Base-by-base conservation (phyloP, 2,113 vertebrate genomes). In the Dasypus novemcinctus region DNA sequence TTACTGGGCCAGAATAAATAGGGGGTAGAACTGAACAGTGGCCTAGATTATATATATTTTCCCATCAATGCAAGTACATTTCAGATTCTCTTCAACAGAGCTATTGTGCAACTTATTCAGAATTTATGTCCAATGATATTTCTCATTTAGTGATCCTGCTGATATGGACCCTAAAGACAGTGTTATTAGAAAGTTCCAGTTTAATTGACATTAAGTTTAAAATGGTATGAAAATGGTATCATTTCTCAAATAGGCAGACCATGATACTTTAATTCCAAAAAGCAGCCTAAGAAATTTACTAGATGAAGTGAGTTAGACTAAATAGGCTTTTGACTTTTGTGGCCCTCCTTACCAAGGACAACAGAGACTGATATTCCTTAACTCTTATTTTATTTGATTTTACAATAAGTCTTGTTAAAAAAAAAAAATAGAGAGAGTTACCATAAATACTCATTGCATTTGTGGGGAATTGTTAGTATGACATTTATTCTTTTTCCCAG, bases 261-360 rank as follows among this genome's bases (percentile, higher is more conserved):
- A 17, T 75, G 29, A 54, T 27, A 57, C 12, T 81, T 61, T 80
- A 83, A 54, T 89, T 92, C 74, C 86, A 43, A 82, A 86, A 97
- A 86, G 41, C 15, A 68, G 20, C 66, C 36, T 61, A 41, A 75
- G 74, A 89, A 86, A 76, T 68, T 21, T 49, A 57, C 71, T 69
- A 14, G 54, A 33, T 61, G 63, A 93, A 7, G 13, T 76, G 57
- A 59, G 21, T 59, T 59, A 59, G 57, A 59, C 57, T 59, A 23
- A 91, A 87, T 63, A 33, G 15, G 11, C 17, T 88, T 68, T 64
- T 33, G 23, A 20, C 41, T 59, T 94, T n/a, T 61, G 27, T 72
- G 29, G 38, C 2, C 31, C 18, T 75, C 18, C 7, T 95, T 59
- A 36, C n/a, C 25, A 85, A 49, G 25, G 69, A 75, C 25, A 36